phyloP scores from a whole-genome alignment of 2,888 invertebrate species.

The Margaritifera margaritifera region DNA sequence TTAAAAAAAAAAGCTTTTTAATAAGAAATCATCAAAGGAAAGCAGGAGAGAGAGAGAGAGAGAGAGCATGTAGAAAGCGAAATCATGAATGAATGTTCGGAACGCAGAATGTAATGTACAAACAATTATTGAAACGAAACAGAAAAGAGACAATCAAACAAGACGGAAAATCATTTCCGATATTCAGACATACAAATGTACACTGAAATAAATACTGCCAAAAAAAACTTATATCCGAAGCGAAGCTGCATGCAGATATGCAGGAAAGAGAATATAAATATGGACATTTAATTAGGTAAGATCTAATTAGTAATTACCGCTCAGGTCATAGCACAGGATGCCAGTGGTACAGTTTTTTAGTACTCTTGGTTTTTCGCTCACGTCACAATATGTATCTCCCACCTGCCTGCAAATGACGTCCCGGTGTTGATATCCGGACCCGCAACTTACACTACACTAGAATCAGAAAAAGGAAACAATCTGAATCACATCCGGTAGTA shows the following conservation, averaged over 20 bases:
- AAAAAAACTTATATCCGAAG: not conserved
- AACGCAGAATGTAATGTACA: too few relatives aligned
- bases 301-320: conserved; percentile 74
- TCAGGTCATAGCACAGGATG: conserved; percentile 81
- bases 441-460: conserved; percentile 91
- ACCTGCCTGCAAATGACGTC: conserved; percentile 83
- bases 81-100: too few relatives aligned
- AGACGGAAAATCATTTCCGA: too few relatives aligned
- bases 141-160: too few relatives aligned
- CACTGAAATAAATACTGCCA: too few relatives aligned
- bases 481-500: not conserved
- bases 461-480: not conserved
- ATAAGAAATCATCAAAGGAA: too few relatives aligned
- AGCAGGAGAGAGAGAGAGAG: too few relatives aligned
- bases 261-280: not conserved
- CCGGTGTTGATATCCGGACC: conserved; percentile 87
- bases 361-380: conserved; percentile 49
- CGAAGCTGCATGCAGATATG: conserved; percentile 1
- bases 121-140: too few relatives aligned
- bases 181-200: too few relatives aligned
- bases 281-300: not conserved
- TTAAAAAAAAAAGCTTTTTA: too few relatives aligned
- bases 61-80: too few relatives aligned
- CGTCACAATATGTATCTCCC: conserved; percentile 54
- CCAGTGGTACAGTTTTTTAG: conserved; percentile 74